Base-by-base conservation (phyloP, 1,140 invertebrate species). In the Drosophila arawakana region DNA sequence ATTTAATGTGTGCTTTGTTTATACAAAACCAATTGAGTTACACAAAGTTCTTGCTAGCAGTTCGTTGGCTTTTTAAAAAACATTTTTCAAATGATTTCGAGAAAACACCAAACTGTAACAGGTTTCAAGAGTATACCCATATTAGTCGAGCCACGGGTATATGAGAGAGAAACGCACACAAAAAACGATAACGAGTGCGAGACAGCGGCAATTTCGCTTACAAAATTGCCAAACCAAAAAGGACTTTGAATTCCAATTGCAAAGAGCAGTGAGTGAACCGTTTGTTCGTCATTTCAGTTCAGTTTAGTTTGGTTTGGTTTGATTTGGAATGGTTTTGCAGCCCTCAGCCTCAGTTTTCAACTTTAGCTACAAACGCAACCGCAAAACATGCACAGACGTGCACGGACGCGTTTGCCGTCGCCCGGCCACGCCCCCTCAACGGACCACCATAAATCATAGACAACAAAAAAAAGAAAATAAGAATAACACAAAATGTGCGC, bases 151-250 rank as follows among this genome's bases (percentile, higher is more conserved):
- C 6, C 0, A 30, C 25, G 25, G 25, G 25, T 30, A 30, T 30
- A 30, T 30, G 25, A 30, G 25, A 30, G 25, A 30, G 25, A 3
- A 5, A 39, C 35, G 52, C 21, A 52, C 60, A 44, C 50, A 78
- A 81, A 80, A 88, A 85, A 74, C 72, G 72, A 74, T 70, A 74
- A 74, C 72, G 72, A 74, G 58, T 74, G 72, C 83, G 83, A 88
- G 82, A 86, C 82, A 88, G 82, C 84, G 84, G 80, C 82, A 86
- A 86, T 86, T 86, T 86, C 82, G 82, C 82, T 86, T 83, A 86
- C 82, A 88, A 88, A 86, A 86, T 86, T 86, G 82, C 82, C 84
- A 86, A 86, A 86, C 82, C 82, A 86, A 88, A 86, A 86, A 86
- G 84, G 82, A 86, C 82, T 86, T 86, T 86, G 82, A 86, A 86